Percentiles rank a stretch among this genome's conserved stretches.
These are phyloP conservation scores for Dendrolimus pini DNA, from an alignment of 2,888 invertebrate genomes.

Conservation along the genomic window DNA sequence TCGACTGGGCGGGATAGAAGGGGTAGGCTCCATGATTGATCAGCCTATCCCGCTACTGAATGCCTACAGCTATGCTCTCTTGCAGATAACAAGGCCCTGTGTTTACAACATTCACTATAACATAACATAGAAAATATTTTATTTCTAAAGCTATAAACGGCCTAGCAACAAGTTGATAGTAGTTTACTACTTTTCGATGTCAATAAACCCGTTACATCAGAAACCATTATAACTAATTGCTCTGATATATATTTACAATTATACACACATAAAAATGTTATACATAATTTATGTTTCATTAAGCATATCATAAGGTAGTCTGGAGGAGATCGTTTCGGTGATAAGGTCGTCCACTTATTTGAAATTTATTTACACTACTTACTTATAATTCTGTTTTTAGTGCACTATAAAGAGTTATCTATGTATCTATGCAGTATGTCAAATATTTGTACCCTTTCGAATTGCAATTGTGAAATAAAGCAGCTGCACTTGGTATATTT, in stretches of 20 bases:
- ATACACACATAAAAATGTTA: neutral
- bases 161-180: too few species aligned
- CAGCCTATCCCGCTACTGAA: constrained; percentile 68
- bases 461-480: neutral
- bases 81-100: constrained; percentile 11
- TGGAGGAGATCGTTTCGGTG: neutral
- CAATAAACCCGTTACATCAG: too few species aligned
- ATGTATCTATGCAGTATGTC: neutral
- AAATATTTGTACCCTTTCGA: neutral
- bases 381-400: neutral
- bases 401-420: neutral
- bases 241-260: neutral
- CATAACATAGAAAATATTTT: too few species aligned
- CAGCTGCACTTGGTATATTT: neutral
- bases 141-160: too few species aligned
- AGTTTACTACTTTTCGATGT: too few species aligned
- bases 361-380: neutral
- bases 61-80: constrained; percentile 50
- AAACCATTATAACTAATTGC: neutral
- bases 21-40: constrained; percentile 75
- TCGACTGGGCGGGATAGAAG: constrained; percentile 69
- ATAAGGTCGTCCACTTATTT: neutral
- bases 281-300: neutral
- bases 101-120: neutral
- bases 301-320: neutral